phyloP scores from a whole-genome alignment of 2,888 invertebrate species.

The Carpatolechia fugitivella region DNA sequence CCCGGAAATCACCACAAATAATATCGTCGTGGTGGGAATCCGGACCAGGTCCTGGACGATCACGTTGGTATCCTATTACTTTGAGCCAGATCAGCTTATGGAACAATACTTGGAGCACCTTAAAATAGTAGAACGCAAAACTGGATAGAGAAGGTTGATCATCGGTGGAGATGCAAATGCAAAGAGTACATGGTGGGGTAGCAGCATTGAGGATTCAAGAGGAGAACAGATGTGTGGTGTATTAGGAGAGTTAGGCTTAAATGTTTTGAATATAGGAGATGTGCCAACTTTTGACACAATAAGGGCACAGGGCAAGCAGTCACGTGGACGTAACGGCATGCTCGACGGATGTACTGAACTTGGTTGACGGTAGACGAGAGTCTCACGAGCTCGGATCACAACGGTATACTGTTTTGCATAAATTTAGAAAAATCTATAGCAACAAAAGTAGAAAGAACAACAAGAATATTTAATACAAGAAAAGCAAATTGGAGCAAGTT shows the following conservation, averaged over 20 bases:
- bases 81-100: too few relatives aligned
- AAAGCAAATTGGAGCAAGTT: not conserved
- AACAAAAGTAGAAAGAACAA: not conserved
- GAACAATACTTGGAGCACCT: not conserved
- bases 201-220: not conserved
- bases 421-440: not conserved
- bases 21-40: slow-evolving; percentile 3
- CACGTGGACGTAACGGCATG: not conserved
- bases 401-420: not conserved
- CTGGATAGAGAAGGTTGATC: not conserved
- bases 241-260: not conserved
- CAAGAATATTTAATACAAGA: not conserved
- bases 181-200: not conserved
- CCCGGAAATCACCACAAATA: slow-evolving; percentile 1
- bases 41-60: not conserved
- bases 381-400: slow-evolving; percentile 3
- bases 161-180: not conserved
- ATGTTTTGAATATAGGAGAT: not conserved
- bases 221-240: not conserved
- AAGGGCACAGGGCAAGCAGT: not conserved
- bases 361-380: not conserved
- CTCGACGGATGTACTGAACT: not conserved
- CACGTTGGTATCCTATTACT: not conserved
- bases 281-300: not conserved
- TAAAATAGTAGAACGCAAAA: not conserved